A percentile compares a stretch with the other conserved stretches of the same genome.
These are phyloP conservation scores for Struthio camelus DNA, from an alignment of 2,113 vertebrate genomes.

Conservation along the genomic window DNA sequence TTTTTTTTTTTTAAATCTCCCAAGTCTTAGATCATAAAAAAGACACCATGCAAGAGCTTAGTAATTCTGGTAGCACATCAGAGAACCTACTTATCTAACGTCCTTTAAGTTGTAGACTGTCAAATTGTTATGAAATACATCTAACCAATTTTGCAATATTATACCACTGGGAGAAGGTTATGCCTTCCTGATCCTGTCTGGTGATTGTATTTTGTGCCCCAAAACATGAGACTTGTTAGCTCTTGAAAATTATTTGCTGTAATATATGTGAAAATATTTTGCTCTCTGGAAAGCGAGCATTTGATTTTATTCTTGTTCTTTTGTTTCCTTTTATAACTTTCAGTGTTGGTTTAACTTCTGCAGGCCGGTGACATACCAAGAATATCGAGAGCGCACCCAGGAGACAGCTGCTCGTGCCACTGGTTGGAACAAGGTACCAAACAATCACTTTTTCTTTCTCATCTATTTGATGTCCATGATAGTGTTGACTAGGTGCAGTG, in stretches of 20 bases:
- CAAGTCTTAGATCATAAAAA: neutral
- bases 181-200: neutral
- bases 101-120: neutral
- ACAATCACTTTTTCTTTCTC: neutral
- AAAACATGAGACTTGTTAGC: neutral
- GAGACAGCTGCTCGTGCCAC: slow-evolving; percentile 78
- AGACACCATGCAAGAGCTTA: neutral
- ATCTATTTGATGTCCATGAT: neutral
- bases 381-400: slow-evolving; percentile 78
- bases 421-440: slow-evolving; percentile 90
- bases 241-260: neutral
- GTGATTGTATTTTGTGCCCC: neutral
- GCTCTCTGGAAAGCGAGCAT: slow-evolving; percentile 36
- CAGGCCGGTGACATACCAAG: slow-evolving; percentile 88
- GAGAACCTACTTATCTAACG: neutral
- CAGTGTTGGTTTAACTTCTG: slow-evolving; percentile 67
- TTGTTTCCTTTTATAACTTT: slow-evolving; percentile 64
- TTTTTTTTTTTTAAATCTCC: neutral
- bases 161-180: neutral
- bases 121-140: neutral
- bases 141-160: neutral
- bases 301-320: slow-evolving; percentile 53
- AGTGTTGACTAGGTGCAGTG: neutral
- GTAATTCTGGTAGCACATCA: neutral
- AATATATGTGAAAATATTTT: neutral